phyloP scores from a whole-genome alignment of 2,888 invertebrate genomes.

The Camponotus fellah region DNA sequence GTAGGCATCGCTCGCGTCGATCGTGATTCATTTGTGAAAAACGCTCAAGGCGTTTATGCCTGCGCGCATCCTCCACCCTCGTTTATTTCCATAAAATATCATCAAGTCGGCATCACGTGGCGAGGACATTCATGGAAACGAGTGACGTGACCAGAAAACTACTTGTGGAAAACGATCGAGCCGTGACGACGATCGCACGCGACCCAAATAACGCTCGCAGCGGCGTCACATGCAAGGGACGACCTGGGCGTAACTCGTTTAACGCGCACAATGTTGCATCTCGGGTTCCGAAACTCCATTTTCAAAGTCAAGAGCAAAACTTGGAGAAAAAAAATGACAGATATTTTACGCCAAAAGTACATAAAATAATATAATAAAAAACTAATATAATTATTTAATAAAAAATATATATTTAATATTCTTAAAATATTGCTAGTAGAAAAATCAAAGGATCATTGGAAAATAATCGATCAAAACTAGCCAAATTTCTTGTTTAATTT shows the following conservation, averaged over 20 bases:
- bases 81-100: constrained; percentile 51
- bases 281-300: constrained; percentile 9
- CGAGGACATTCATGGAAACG: constrained; percentile 44
- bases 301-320: neutral
- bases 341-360: neutral
- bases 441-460: too few relatives aligned
- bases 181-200: constrained; percentile 29
- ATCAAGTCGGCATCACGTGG: constrained; percentile 17
- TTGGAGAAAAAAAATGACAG: neutral
- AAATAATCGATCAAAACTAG: too few relatives aligned
- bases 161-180: constrained; percentile 41
- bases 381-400: neutral
- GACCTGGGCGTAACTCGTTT: constrained; percentile 22
- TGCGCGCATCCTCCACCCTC: constrained; percentile 37
- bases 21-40: neutral
- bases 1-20: neutral
- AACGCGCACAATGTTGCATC: neutral
- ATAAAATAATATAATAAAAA: neutral
- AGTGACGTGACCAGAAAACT: constrained; percentile 61
- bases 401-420: neutral
- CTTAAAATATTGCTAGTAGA: too few relatives aligned
- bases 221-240: constrained; percentile 34
- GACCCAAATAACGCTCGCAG: constrained; percentile 57
- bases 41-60: neutral
- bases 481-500: too few relatives aligned